phyloP scores from a whole-genome alignment of 2,888 invertebrate species.

The Acanthosoma haemorrhoidale region DNA sequence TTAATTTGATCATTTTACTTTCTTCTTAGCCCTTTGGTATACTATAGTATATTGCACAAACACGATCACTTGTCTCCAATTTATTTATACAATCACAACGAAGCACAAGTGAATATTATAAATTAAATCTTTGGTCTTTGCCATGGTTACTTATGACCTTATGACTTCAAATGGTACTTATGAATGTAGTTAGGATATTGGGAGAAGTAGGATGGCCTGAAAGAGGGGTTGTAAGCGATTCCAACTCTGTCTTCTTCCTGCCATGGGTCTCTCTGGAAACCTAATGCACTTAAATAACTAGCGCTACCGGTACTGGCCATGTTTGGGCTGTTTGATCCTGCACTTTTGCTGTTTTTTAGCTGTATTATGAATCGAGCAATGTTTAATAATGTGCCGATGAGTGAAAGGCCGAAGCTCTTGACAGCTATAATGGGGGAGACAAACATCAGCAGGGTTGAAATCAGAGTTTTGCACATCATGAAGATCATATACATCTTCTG shows the following conservation, averaged over 20 bases:
- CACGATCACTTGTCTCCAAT: too few relatives aligned
- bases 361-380: conserved; percentile 27
- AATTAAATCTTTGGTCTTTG: not conserved
- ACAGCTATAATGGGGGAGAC: conserved; percentile 36
- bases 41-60: too few relatives aligned
- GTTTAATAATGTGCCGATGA: conserved; percentile 33
- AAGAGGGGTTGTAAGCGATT: not conserved
- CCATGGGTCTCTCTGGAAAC: not conserved
- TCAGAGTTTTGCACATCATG: conserved; percentile 44
- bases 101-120: not conserved
- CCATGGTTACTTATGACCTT: not conserved
- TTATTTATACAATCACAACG: too few relatives aligned
- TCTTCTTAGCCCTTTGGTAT: too few relatives aligned
- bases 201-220: not conserved
- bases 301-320: too few relatives aligned
- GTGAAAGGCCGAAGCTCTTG: conserved; percentile 33
- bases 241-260: not conserved
- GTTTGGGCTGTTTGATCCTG: not conserved
- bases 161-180: not conserved
- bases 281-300: not conserved
- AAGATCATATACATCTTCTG: conserved; percentile 41
- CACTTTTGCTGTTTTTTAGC: not conserved
- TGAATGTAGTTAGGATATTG: not conserved
- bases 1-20: too few relatives aligned
- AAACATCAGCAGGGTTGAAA: conserved; percentile 29